Conservation (phyloP, 1,140 invertebrate species). For the Phortica variegata region DNA sequence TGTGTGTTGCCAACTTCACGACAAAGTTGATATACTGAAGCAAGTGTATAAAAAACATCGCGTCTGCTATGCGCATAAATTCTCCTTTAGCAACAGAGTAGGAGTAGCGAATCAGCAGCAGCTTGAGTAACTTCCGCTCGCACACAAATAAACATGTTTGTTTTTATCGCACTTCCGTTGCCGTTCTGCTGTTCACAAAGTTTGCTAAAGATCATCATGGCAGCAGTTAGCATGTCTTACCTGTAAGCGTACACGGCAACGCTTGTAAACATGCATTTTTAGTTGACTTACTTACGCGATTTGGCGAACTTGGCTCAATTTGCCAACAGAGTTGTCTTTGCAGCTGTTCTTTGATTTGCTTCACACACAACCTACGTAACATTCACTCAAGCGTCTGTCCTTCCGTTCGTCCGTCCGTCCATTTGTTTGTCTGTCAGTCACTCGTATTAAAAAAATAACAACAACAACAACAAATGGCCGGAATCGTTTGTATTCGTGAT, state of each 20-base stretch:
- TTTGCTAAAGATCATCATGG: neutral
- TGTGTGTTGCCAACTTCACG: too few species aligned
- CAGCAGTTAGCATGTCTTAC: constrained; percentile 8
- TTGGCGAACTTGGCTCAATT: constrained; percentile 19
- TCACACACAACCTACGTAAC: too few species aligned
- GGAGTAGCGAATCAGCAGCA: too few species aligned
- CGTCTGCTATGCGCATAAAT: too few species aligned
- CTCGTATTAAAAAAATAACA: neutral
- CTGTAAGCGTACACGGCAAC: neutral
- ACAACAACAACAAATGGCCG: constrained; percentile 23
- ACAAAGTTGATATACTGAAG: too few species aligned
- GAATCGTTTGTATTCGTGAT: too few species aligned
- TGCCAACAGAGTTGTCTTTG: constrained; percentile 44
- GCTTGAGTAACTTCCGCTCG: too few species aligned
- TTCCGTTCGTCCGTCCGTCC: constrained; percentile 4
- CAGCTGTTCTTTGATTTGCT: neutral
- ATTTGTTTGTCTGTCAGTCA: constrained; percentile 19
- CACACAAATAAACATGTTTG: constrained; percentile 32
- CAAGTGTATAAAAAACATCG: too few species aligned
- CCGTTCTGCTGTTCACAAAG: neutral
- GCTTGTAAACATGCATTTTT: constrained; percentile 16
- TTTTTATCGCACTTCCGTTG: constrained; percentile 35
- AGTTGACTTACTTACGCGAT: constrained; percentile 31
- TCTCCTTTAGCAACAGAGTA: too few species aligned
- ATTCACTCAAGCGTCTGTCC: too few species aligned